These are phyloP conservation scores for Ibidorhyncha struthersii DNA, from an alignment of 2,113 vertebrate species.

Conservation along the genomic window DNA sequence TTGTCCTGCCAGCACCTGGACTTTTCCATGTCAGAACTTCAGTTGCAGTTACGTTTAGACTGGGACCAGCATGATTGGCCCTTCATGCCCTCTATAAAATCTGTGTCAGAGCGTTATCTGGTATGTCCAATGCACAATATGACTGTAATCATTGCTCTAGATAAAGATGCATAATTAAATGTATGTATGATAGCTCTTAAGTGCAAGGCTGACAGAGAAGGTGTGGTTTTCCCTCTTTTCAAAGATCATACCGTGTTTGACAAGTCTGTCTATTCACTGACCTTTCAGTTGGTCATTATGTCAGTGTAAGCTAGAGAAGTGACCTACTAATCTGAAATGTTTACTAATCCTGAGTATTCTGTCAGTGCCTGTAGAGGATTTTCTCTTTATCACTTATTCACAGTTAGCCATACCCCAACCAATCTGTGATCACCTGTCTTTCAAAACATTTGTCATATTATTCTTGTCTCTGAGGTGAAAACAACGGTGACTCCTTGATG, in stretches of 20 bases:
- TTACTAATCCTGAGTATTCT: background rate
- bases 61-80: constrained; percentile 88
- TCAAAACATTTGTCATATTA: background rate
- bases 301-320: background rate
- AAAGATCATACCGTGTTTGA: background rate
- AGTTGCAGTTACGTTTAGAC: constrained; percentile 88
- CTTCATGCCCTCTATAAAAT: constrained; percentile 87
- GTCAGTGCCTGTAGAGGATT: background rate
- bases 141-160: background rate
- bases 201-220: background rate
- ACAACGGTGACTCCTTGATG: background rate
- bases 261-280: background rate
- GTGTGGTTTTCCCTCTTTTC: background rate
- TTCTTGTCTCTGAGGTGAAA: background rate
- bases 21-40: constrained; percentile 84
- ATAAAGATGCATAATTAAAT: constrained; percentile 38
- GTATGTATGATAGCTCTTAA: background rate
- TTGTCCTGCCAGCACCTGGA: constrained; percentile 80
- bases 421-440: background rate
- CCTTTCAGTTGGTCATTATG: background rate
- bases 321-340: background rate
- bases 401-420: background rate
- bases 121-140: constrained; percentile 78
- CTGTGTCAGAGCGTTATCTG: constrained; percentile 84
- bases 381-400: background rate